Conservation (phyloP, 2,888 invertebrate species). For the Diachrysia chrysitis region DNA sequence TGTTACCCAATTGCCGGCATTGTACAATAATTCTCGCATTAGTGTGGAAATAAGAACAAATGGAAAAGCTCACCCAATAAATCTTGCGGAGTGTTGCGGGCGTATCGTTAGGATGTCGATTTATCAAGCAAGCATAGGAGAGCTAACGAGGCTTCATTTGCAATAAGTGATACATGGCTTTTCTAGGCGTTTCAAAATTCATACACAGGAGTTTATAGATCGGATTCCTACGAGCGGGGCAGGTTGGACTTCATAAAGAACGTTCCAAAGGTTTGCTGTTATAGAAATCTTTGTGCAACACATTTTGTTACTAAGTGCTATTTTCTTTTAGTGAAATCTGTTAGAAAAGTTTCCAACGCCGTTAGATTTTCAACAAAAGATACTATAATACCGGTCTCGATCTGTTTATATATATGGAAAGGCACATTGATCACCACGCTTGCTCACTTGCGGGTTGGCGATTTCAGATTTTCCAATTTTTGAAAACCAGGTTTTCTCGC, state of each 20-base stretch:
- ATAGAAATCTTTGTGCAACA: not conserved
- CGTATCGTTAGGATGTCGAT: conserved; percentile 43
- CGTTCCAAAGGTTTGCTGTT: not conserved
- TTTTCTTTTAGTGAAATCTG: too few relatives aligned
- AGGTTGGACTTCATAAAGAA: not conserved
- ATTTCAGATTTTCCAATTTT: too few relatives aligned
- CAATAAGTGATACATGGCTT: conserved; percentile 7
- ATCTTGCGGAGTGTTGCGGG: conserved; percentile 40
- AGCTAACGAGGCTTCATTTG: conserved; percentile 35
- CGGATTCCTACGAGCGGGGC: not conserved
- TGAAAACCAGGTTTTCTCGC: too few relatives aligned
- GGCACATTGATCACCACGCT: too few relatives aligned
- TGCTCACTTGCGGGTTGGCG: too few relatives aligned
- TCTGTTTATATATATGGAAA: too few relatives aligned
- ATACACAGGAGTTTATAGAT: not conserved
- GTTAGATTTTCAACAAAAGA: too few relatives aligned
- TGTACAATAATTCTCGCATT: conserved; percentile 33
- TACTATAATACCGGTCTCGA: too few relatives aligned
- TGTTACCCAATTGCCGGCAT: not conserved
- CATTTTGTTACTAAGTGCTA: too few relatives aligned
- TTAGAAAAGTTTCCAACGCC: too few relatives aligned
- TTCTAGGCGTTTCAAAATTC: not conserved
- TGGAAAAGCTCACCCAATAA: conserved; percentile 42
- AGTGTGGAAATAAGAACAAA: conserved; percentile 41
- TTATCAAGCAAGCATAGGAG: conserved; percentile 46